Percentiles rank a stretch among this genome's conserved stretches.
These are phyloP conservation scores for Scophthalmus maximus DNA, from an alignment of 2,113 vertebrate species.

Conservation along the genomic window DNA sequence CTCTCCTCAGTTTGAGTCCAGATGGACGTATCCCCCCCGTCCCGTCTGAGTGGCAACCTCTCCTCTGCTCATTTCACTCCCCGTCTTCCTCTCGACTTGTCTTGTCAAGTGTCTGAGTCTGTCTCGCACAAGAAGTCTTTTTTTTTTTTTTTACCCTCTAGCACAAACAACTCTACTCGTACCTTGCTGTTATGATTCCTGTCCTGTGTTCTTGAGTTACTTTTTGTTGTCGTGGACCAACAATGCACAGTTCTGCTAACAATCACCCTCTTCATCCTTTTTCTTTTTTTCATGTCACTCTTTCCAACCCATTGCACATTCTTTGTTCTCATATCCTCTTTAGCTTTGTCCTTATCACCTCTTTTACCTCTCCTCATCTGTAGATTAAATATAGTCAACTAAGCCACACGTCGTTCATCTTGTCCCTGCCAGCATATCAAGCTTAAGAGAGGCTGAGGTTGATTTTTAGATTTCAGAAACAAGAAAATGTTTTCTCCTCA, in stretches of 20 bases:
- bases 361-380: background rate
- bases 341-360: background rate
- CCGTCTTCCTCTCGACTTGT: slow-evolving; percentile 27
- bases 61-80: slow-evolving; percentile 40
- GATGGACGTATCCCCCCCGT: slow-evolving; percentile 43
- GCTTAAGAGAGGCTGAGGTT: slow-evolving; percentile 1
- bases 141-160: background rate
- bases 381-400: slow-evolving; percentile 3
- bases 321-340: slow-evolving; percentile 1
- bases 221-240: slow-evolving; percentile 12
- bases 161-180: slow-evolving; percentile 28
- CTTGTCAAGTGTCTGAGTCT: slow-evolving; percentile 42
- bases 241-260: slow-evolving; percentile 15
- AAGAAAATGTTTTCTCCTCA: slow-evolving; percentile 45
- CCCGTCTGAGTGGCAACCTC: slow-evolving; percentile 58
- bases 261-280: background rate
- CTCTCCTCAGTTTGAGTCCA: slow-evolving; percentile 22
- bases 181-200: slow-evolving; percentile 32
- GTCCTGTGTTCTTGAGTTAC: slow-evolving; percentile 35
- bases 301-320: slow-evolving; percentile 28
- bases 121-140: slow-evolving; percentile 16
- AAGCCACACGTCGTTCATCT: slow-evolving; percentile 8
- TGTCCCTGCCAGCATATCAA: slow-evolving; percentile 3
- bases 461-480: slow-evolving; percentile 16
- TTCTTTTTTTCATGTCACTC: slow-evolving; percentile 11